Base-by-base conservation (phyloP, 92 coral and sea anemone species). In the Parazoanthus atlanticus region DNA sequence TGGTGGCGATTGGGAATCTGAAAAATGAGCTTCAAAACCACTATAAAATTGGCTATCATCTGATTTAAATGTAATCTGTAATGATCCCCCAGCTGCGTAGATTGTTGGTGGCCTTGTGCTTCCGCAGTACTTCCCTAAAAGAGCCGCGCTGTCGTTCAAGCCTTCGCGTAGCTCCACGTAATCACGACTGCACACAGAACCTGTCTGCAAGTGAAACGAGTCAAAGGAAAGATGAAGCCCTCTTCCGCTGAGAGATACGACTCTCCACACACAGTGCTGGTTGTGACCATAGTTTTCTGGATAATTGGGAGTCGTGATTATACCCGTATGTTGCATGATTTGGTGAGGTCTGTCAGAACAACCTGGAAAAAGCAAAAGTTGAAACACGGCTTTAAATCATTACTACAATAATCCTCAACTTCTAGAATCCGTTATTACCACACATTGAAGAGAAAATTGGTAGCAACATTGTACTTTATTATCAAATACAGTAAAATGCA, bases 51-150 rank as follows among this genome's bases (percentile, higher is more conserved):
- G 54, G 2, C 80, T 76, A 21, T 76, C 31, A 46, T 76, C 80
- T 40, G 80, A 76, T 21, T 76, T 76, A 25, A 76, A 76, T 0
- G 47, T 76, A 17, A 76, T 76, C 58, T 76, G 80, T 46, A 76
- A 34, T 8, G 46, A 38, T 21, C 80, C 80, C 1, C 16, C 21
- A 12, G 80, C 52, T 9, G 80, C 32, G 33, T 76, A 76, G 80
- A 76, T 76, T 19, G 80, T 76, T 25, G 80, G 80, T 0, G 80
- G 80, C 16, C 56, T 76, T 43, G 80, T 41, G 19, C 80, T 76
- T 25, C 80, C 80, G 26, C 80, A 76, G 56, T 76, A 76, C 5
- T 46, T 76, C 58, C 80, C 80, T 8, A 76, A 21, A 0, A 76
- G 80, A 36, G 80, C 58, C 4, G 80, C 80, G 17, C 31, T 40